These are phyloP conservation scores for Ips typographus DNA, from an alignment of 1,140 invertebrate species.

Conservation along the genomic window DNA sequence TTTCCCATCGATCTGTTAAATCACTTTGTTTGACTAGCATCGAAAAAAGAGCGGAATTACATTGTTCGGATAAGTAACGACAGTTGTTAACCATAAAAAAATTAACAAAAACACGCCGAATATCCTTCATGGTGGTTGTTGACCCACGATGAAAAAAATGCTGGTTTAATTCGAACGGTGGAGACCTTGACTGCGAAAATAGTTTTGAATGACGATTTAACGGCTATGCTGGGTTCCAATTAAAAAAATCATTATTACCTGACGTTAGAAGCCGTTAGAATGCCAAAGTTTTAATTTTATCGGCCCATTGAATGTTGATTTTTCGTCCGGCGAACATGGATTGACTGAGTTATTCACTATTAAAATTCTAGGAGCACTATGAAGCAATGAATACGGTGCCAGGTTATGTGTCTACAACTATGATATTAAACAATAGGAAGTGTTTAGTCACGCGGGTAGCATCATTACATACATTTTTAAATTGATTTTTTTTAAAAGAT, in stretches of 20 bases:
- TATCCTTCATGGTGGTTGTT: constrained; percentile 33
- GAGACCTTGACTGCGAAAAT: constrained; percentile 31
- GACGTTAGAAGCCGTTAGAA: constrained; percentile 26
- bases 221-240: constrained; percentile 17
- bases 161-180: constrained; percentile 24
- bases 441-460: too few species aligned
- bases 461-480: too few species aligned
- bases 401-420: too few species aligned
- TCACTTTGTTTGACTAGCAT: not conserved
- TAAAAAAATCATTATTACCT: constrained; percentile 19
- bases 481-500: too few species aligned
- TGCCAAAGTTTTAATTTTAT: constrained; percentile 20
- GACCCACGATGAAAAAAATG: constrained; percentile 36
- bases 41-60: constrained; percentile 7
- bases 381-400: too few species aligned
- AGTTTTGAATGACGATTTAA: constrained; percentile 25
- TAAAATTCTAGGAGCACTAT: too few species aligned
- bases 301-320: constrained; percentile 8
- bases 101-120: constrained; percentile 25
- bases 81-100: constrained; percentile 22
- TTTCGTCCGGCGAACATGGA: not conserved
- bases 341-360: too few species aligned
- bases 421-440: too few species aligned
- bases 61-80: constrained; percentile 21
- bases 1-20: too few species aligned